Conservation (phyloP, 92 coral and sea anemone genomes). For the Phenganax stokvisi region DNA sequence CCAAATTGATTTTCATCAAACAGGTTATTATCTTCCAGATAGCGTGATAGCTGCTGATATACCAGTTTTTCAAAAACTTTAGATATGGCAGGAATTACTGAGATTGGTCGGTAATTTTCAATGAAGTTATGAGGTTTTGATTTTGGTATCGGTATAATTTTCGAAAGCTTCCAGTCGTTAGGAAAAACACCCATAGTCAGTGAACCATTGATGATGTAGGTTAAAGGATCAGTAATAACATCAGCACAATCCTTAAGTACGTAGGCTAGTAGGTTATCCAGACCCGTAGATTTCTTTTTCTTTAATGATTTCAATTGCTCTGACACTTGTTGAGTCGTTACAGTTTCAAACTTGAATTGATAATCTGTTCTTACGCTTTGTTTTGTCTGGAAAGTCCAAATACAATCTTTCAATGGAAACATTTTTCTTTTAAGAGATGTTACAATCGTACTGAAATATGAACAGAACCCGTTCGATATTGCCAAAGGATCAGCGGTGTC, state of each 20-base stretch:
- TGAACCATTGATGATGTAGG: constrained; percentile 20
- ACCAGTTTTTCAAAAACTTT: constrained; percentile 25
- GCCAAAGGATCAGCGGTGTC: constrained; percentile 16
- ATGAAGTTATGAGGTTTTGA: constrained; percentile 3
- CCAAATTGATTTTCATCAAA: constrained; percentile 19
- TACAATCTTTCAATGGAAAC: constrained; percentile 16
- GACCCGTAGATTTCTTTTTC: constrained; percentile 13
- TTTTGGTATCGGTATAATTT: constrained; percentile 18
- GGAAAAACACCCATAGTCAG: constrained; percentile 17
- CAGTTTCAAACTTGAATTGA: constrained; percentile 21
- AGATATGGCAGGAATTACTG: constrained; percentile 24
- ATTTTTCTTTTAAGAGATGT: constrained; percentile 6
- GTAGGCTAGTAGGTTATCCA: constrained; percentile 26
- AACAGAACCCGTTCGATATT: constrained; percentile 19
- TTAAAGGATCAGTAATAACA: constrained; percentile 20
- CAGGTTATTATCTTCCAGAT: constrained; percentile 16
- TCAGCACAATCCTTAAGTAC: constrained; percentile 23
- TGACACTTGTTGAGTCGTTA: not conserved
- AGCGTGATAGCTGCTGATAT: constrained; percentile 4
- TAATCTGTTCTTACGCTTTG: constrained; percentile 25
- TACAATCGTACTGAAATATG: constrained; percentile 30
- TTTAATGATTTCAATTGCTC: constrained; percentile 15
- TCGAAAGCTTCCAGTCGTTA: constrained; percentile 29
- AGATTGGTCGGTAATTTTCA: constrained; percentile 24
- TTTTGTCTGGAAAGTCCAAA: constrained; percentile 6